Evolutionary conservation across 2,888 invertebrate species (phyloP).

Genomic region (Colostygia pectinataria): DNA sequence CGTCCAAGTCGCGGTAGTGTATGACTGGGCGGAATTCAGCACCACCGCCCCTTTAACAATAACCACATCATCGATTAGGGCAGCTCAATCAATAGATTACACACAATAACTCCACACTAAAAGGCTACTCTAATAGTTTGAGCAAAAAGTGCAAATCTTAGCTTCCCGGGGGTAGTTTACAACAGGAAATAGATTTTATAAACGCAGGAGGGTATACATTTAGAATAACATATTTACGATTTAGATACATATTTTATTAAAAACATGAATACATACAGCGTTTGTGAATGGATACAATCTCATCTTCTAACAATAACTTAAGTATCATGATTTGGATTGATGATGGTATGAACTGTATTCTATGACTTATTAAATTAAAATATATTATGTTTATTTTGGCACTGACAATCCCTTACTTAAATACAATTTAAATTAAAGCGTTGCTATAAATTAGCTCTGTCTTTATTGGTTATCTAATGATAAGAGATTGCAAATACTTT

Average conservation of each 20-base stretch:
- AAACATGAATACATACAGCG: constrained; percentile 32
- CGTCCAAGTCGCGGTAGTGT: constrained; percentile 96
- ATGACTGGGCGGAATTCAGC: constrained; percentile 94
- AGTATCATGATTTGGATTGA: not conserved
- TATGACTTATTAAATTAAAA: too few relatives aligned
- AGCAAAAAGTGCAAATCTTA: constrained; percentile 49
- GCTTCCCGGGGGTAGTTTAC: constrained; percentile 60
- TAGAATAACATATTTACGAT: constrained; percentile 38
- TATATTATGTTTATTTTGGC: too few relatives aligned
- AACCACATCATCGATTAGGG: constrained; percentile 52
- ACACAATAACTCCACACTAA: constrained; percentile 43
- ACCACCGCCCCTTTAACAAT: constrained; percentile 88
- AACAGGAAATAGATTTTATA: constrained; percentile 24
- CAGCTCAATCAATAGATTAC: constrained; percentile 37
- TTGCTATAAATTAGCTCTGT: too few relatives aligned
- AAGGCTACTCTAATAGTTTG: constrained; percentile 33
- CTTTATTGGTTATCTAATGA: not conserved
- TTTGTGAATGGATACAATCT: constrained; percentile 7
- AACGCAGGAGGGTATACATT: constrained; percentile 41
- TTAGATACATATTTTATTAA: constrained; percentile 57
- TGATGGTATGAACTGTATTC: too few relatives aligned
- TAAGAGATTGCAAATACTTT: not conserved
- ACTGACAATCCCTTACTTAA: too few relatives aligned
- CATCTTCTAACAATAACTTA: constrained; percentile 8
- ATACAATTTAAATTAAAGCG: too few relatives aligned